Percentiles rank a stretch among this genome's conserved stretches.
These are phyloP conservation scores for Drosophila acutilabella DNA, from an alignment of 2,888 invertebrate genomes.

Conservation along the genomic window DNA sequence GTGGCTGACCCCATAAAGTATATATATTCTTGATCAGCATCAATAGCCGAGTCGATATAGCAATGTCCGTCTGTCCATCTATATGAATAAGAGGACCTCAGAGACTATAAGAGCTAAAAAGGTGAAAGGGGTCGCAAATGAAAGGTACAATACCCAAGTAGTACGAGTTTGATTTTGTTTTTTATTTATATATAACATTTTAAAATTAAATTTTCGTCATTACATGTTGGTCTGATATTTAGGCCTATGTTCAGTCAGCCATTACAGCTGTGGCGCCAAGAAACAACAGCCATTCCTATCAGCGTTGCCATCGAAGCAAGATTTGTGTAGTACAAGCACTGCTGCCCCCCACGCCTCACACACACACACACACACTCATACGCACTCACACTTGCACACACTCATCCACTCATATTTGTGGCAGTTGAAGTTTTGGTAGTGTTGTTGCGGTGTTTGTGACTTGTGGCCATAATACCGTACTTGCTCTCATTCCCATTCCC, in stretches of 20 bases:
- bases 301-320: slow-evolving; percentile 29
- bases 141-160: too few relatives aligned
- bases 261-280: slow-evolving; percentile 27
- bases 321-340: slow-evolving; percentile 20
- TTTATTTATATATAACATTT: too few relatives aligned
- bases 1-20: too few relatives aligned
- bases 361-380: neutral
- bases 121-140: too few relatives aligned
- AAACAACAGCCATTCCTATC: slow-evolving; percentile 30
- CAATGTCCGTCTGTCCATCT: too few relatives aligned
- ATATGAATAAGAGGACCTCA: too few relatives aligned
- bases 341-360: slow-evolving; percentile 6
- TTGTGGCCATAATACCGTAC: slow-evolving; percentile 57
- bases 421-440: slow-evolving; percentile 17
- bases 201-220: too few relatives aligned
- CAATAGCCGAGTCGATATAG: too few relatives aligned
- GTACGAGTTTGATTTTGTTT: too few relatives aligned
- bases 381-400: neutral
- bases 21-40: too few relatives aligned
- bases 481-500: neutral
- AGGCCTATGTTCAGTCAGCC: neutral
- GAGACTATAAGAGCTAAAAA: too few relatives aligned
- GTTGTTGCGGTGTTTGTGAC: slow-evolving; percentile 33
- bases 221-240: neutral
- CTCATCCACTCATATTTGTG: neutral